Evolutionary conservation across 1,140 invertebrate genomes (phyloP), one percentile per base, ranked within the genome.

Genomic region (Temnothorax nylanderi): DNA sequence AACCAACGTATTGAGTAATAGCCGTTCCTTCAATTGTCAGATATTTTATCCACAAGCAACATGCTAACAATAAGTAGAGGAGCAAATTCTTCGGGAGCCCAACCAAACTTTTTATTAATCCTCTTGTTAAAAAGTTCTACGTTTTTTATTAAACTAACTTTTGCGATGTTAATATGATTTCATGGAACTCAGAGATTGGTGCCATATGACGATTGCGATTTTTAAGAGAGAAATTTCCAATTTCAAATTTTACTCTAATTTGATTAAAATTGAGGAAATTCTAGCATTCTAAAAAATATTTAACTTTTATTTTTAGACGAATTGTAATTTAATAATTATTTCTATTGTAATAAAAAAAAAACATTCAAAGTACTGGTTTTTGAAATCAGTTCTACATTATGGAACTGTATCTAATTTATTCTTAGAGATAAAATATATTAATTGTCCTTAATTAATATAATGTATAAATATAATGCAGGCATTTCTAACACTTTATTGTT

Each of bases 1-100:
- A 58, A n/a, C 41, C 49, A 81, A 81, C 51, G 26, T 32, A 16
- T 56, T 32, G 26, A 47, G 54, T 84, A 84, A 84, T 37, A 8
- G 5, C n/a, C 44, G n/a, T 84, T 60, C 41, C 44, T 60, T 47
- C n/a, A 41, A 41, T 13, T 26, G 26, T 58, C 69, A 44, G 1
- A 3, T 49, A 81, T 71, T 13, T 81, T 71, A 56, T 71, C n/a
- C 34, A 13, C 60, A 32, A 32, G 41, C 6, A 49, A 47, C 7
- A 44, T 71, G 65, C 13, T 10, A 76, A 51, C 32, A 34, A 34
- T 62, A 44, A 41, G 13, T 56, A 26, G 8, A 60, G 11, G 11
- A 82, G 13, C 41, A 16, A 78, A 65, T 58, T 81, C 47, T 3
- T 49, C 44, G 3, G 3, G 18, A 51, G n/a, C 1, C 3, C 1